These are phyloP conservation scores for Sicus ferrugineus DNA, from an alignment of 2,888 invertebrate genomes.

Conservation along the genomic window DNA sequence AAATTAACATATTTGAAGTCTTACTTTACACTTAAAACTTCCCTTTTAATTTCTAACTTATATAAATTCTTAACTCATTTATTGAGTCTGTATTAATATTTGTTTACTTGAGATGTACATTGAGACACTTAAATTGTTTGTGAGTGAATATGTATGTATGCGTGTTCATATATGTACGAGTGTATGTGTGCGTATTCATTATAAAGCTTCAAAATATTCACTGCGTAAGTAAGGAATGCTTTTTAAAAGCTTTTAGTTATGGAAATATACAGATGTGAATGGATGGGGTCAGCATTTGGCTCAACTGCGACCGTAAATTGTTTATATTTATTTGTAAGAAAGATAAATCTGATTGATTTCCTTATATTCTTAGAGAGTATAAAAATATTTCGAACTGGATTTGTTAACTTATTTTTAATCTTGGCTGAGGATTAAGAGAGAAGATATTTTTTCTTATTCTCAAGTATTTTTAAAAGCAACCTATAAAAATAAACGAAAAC, in stretches of 20 bases:
- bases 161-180: not conserved
- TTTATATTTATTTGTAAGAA: not conserved
- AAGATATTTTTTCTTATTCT: too few species aligned
- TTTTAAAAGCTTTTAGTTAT: not conserved
- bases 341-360: not conserved
- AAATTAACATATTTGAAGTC: not conserved
- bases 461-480: too few species aligned
- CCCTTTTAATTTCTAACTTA: not conserved
- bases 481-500: too few species aligned
- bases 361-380: conserved; percentile 28
- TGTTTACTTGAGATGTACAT: not conserved
- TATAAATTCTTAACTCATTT: not conserved
- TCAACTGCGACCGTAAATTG: not conserved
- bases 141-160: not conserved
- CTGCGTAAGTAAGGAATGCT: too few species aligned
- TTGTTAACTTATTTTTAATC: conserved; percentile 12
- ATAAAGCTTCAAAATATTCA: conserved; percentile 9
- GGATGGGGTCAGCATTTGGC: not conserved
- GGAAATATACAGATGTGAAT: not conserved
- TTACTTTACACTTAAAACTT: not conserved
- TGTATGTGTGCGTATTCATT: not conserved
- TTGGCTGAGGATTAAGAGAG: too few species aligned
- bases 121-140: conserved; percentile 8
- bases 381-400: conserved; percentile 33
- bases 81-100: too few species aligned